Percentiles rank a stretch among this genome's conserved stretches.
Conservation (phyloP, 1,140 invertebrate genomes). For the Campoletis sonorensis region DNA sequence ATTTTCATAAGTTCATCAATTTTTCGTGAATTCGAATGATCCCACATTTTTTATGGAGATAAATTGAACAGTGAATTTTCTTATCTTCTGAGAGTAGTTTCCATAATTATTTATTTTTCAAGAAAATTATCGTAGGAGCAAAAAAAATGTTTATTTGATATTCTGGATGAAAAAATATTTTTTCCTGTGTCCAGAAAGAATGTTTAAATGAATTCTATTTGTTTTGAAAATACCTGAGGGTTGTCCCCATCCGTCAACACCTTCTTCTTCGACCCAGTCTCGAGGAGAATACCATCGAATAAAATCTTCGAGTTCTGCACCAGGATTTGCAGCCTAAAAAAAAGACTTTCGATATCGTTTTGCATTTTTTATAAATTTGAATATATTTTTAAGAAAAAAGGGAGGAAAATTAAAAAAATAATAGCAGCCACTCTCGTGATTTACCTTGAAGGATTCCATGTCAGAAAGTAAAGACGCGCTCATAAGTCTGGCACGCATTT, state of each 20-base stretch:
- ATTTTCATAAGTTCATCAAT: too few species aligned
- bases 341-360: slow-evolving; percentile 31
- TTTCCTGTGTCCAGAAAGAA: too few species aligned
- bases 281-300: slow-evolving; percentile 98
- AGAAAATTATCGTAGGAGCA: too few species aligned
- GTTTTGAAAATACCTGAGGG: slow-evolving; percentile 68
- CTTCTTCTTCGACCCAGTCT: slow-evolving; percentile 89
- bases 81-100: too few species aligned
- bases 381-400: background rate
- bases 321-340: slow-evolving; percentile 93
- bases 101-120: too few species aligned
- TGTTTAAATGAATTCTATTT: too few species aligned
- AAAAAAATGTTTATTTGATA: too few species aligned
- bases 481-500: slow-evolving; percentile 94
- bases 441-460: slow-evolving; percentile 97
- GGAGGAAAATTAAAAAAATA: background rate
- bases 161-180: too few species aligned
- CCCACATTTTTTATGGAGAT: too few species aligned
- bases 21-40: too few species aligned
- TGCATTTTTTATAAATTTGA: background rate
- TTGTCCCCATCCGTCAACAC: slow-evolving; percentile 75
- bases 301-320: slow-evolving; percentile 94
- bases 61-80: too few species aligned
- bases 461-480: slow-evolving; percentile 96
- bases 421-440: background rate